Conservation (phyloP, 1,140 invertebrate species). For the Steinernema feltiae region DNA sequence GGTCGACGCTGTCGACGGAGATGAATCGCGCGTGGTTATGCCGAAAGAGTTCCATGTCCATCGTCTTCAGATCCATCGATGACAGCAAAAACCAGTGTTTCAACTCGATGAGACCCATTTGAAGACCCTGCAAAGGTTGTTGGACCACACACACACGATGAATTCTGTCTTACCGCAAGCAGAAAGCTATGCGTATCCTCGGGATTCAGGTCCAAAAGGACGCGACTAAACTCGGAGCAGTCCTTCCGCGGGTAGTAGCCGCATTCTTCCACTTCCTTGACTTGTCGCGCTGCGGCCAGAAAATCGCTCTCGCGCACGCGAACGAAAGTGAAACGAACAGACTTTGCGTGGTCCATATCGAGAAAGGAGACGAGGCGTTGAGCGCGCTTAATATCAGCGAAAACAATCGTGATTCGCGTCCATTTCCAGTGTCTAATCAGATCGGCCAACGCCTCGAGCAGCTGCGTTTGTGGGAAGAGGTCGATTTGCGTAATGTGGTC, state of each 20-base stretch:
- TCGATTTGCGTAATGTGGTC: conserved; percentile 32
- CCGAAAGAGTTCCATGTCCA: conserved; percentile 55
- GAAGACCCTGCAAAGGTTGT: conserved; percentile 41
- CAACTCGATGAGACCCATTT: conserved; percentile 56
- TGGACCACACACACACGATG: not conserved
- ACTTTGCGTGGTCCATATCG: conserved; percentile 45
- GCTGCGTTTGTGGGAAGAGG: conserved; percentile 50
- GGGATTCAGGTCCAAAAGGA: conserved; percentile 54
- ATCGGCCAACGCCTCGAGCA: conserved; percentile 52
- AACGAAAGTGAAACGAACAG: conserved; percentile 50
- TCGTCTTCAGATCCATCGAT: conserved; percentile 52
- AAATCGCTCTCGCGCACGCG: conserved; percentile 50
- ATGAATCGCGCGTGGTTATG: conserved; percentile 57
- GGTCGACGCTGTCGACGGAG: conserved; percentile 42
- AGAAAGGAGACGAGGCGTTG: conserved; percentile 42
- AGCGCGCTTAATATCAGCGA: conserved; percentile 43
- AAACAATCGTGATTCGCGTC: conserved; percentile 52
- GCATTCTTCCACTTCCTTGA: conserved; percentile 52
- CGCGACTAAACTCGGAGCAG: conserved; percentile 48
- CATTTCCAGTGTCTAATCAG: conserved; percentile 54
- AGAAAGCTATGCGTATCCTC: conserved; percentile 49
- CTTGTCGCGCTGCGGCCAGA: conserved; percentile 43
- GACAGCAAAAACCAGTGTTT: conserved; percentile 57
- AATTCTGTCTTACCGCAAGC: conserved; percentile 45
- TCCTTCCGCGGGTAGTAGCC: conserved; percentile 41